A percentile compares a stretch with the other conserved stretches of the same genome.
phyloP scores from a whole-genome alignment of 2,797 vertebrate genomes.

The Alauda arvensis region DNA sequence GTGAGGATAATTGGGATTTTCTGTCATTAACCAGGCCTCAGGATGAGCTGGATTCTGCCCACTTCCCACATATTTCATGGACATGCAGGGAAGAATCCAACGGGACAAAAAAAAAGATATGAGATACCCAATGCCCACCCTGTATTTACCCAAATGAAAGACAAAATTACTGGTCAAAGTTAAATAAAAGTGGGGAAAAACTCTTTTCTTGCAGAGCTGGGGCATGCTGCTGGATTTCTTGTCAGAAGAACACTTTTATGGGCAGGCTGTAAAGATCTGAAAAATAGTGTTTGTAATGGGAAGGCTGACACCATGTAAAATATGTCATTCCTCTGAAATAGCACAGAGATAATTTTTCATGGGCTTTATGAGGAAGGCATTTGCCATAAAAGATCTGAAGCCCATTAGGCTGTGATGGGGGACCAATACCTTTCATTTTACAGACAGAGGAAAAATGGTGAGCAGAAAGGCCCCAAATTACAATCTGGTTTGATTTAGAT shows the following conservation, averaged over 20 bases:
- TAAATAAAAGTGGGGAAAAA: background rate
- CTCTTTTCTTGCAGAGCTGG: background rate
- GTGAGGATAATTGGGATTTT: background rate
- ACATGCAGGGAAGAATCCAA: background rate
- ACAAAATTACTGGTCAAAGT: background rate
- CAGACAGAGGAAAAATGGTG: background rate
- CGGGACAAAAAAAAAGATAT: background rate
- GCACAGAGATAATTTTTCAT: constrained; percentile 4
- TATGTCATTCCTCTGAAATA: background rate
- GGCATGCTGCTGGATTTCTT: background rate
- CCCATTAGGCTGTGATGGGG: background rate
- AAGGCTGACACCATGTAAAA: background rate
- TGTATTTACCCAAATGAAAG: background rate
- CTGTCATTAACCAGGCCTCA: background rate
- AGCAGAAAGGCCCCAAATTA: background rate
- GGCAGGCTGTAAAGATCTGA: constrained; percentile 12
- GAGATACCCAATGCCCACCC: background rate
- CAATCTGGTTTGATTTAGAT: constrained; percentile 1
- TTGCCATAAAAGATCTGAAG: background rate
- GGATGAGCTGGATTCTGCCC: background rate
- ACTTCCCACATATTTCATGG: background rate
- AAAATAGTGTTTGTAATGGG: constrained; percentile 4
- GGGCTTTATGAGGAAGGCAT: background rate
- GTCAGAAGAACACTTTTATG: background rate
- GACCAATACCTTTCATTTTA: background rate